Conservation (phyloP, 1,140 invertebrate species). For the Lordiphosa collinella region DNA sequence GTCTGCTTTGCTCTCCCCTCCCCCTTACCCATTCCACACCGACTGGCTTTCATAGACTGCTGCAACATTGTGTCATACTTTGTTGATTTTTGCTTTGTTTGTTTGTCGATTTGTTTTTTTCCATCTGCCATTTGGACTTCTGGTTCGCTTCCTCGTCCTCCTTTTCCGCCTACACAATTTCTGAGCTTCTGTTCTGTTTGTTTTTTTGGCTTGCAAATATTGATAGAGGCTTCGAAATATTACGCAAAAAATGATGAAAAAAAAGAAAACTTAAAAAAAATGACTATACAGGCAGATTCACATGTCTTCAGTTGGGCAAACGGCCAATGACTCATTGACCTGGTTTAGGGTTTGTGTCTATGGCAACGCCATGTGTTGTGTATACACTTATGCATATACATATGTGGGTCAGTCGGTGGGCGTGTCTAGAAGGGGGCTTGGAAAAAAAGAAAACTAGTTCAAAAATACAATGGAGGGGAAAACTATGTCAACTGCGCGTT, state of each 20-base stretch:
- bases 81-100: slow-evolving; percentile 66
- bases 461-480: slow-evolving; percentile 3
- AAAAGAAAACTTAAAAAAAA: slow-evolving; percentile 5
- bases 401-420: slow-evolving; percentile 57
- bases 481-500: slow-evolving; percentile 27
- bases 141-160: slow-evolving; percentile 1
- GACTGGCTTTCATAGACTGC: neutral
- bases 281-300: slow-evolving; percentile 30
- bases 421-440: slow-evolving; percentile 16
- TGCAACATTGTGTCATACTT: slow-evolving; percentile 74
- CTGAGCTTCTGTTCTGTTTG: slow-evolving; percentile 16
- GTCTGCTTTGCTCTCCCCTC: neutral
- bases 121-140: slow-evolving; percentile 25
- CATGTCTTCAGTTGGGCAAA: slow-evolving; percentile 11
- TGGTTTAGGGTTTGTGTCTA: slow-evolving; percentile 36
- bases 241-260: slow-evolving; percentile 38
- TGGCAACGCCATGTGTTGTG: neutral
- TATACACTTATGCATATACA: slow-evolving; percentile 1
- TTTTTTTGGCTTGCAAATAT: slow-evolving; percentile 60
- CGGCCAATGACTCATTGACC: slow-evolving; percentile 74
- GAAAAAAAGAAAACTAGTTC: slow-evolving; percentile 52
- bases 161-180: neutral
- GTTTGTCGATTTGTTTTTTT: slow-evolving; percentile 55
- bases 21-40: neutral
- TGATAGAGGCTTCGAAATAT: slow-evolving; percentile 76